Conservation (phyloP, 2,797 vertebrate genomes). For the Huso huso region DNA sequence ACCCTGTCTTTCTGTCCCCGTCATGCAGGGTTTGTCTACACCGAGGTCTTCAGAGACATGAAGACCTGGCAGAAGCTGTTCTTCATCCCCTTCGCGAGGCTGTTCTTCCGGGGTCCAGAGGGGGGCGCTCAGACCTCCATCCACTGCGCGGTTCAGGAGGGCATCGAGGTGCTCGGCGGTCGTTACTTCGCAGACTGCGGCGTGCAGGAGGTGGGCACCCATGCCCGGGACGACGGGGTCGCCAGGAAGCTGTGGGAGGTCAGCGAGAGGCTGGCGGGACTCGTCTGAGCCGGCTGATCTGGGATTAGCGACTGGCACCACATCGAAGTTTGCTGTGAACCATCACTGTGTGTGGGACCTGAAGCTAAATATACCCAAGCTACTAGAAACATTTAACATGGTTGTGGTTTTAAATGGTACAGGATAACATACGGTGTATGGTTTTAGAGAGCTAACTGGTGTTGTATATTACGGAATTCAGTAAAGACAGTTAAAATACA, state of each 20-base stretch:
- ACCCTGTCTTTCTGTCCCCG: not conserved
- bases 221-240: slow-evolving; percentile 63
- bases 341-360: too few relatives aligned
- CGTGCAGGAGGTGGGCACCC: slow-evolving; percentile 49
- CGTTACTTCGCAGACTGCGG: slow-evolving; percentile 72
- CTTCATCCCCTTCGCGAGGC: slow-evolving; percentile 48
- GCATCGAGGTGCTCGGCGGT: slow-evolving; percentile 76
- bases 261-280: slow-evolving; percentile 67
- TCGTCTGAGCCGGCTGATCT: slow-evolving; percentile 24
- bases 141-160: slow-evolving; percentile 73
- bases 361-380: too few relatives aligned
- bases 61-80: slow-evolving; percentile 55
- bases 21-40: slow-evolving; percentile 63
- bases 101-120: slow-evolving; percentile 57
- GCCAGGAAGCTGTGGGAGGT: slow-evolving; percentile 80
- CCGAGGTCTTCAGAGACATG: slow-evolving; percentile 54
- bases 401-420: too few relatives aligned
- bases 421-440: too few relatives aligned
- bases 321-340: too few relatives aligned
- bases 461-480: too few relatives aligned
- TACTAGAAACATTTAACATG: too few relatives aligned
- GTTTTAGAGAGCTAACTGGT: too few relatives aligned
- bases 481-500: too few relatives aligned
- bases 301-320: too few relatives aligned
- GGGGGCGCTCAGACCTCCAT: slow-evolving; percentile 70